Percentiles rank a stretch among this genome's conserved stretches.
These are phyloP conservation scores for Datnioides undecimradiatus DNA, from an alignment of 2,113 vertebrate species.

Conservation along the genomic window DNA sequence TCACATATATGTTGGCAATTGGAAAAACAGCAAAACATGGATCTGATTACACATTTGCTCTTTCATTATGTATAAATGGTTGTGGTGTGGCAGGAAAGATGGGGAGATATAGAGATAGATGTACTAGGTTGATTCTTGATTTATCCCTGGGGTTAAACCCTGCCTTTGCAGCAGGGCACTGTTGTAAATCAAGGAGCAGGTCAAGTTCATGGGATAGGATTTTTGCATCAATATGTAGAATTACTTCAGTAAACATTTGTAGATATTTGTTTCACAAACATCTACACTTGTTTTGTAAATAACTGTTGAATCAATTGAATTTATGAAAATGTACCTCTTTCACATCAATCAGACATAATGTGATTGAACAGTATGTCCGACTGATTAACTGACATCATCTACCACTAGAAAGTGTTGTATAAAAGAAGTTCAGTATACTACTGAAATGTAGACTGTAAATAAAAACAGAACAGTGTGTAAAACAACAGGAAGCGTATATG, in stretches of 20 bases:
- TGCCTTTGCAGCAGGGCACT: neutral
- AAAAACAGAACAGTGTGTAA: conserved; percentile 20
- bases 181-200: neutral
- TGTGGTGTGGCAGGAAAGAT: too few species aligned
- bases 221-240: neutral
- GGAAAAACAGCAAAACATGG: too few species aligned
- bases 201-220: neutral
- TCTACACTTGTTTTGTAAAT: neutral
- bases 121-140: too few species aligned
- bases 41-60: too few species aligned
- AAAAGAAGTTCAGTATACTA: neutral
- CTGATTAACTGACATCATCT: neutral
- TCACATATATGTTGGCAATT: too few species aligned
- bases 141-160: too few species aligned
- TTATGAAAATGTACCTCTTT: neutral
- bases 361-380: neutral
- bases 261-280: neutral
- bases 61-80: too few species aligned
- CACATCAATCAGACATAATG: neutral
- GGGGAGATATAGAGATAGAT: too few species aligned
- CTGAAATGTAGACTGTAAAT: conserved; percentile 5
- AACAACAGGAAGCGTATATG: neutral
- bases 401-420: neutral
- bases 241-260: neutral
- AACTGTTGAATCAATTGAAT: neutral